Evolutionary conservation across 2,888 invertebrate species (phyloP).

Genomic region (Antitype chi): DNA sequence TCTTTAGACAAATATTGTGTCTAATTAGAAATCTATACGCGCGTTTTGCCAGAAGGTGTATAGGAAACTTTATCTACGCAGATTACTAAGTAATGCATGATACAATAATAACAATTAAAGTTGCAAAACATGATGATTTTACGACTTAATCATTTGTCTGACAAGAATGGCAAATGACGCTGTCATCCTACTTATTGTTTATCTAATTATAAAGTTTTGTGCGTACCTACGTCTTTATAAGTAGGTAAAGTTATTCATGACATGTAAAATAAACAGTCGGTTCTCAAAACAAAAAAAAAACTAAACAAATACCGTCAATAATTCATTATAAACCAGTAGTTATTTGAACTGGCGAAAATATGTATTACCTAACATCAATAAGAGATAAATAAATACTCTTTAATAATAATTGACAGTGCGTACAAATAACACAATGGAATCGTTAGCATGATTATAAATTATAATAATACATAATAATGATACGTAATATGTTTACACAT

Average conservation of each 20-base stretch:
- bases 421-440: conserved; percentile 40
- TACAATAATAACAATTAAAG: conserved; percentile 32
- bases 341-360: conserved; percentile 1
- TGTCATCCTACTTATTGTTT: not conserved
- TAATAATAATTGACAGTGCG: conserved; percentile 26
- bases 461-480: conserved; percentile 39
- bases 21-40: conserved; percentile 43
- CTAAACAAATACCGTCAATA: not conserved
- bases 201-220: conserved; percentile 9
- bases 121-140: conserved; percentile 37
- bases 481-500: conserved; percentile 26
- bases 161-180: conserved; percentile 32
- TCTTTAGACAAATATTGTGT: conserved; percentile 25
- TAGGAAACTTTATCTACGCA: conserved; percentile 43
- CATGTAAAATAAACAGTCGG: not conserved
- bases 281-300: not conserved
- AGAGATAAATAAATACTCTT: conserved; percentile 9
- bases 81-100: conserved; percentile 41
- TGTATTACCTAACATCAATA: conserved; percentile 8
- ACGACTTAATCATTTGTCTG: conserved; percentile 32
- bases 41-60: conserved; percentile 35
- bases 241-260: not conserved
- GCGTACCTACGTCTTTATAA: not conserved
- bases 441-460: conserved; percentile 41
- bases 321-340: not conserved